phyloP scores from a whole-genome alignment of 2,888 invertebrate genomes.

The Caenorhabditis imperialis region DNA sequence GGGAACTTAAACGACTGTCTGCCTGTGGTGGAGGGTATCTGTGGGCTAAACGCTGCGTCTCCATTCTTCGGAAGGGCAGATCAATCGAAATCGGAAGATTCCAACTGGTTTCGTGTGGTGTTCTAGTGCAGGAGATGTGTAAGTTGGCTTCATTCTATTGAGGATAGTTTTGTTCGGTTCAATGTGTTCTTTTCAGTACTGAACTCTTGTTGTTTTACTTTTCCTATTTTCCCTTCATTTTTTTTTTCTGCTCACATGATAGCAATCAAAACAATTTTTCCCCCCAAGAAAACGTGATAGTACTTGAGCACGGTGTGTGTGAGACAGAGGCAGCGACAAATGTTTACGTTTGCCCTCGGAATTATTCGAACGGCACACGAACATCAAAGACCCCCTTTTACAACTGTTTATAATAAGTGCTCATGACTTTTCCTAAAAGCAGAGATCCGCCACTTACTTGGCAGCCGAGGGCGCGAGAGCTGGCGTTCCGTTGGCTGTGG shows the following conservation, averaged over 20 bases:
- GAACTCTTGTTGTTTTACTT: too few species aligned
- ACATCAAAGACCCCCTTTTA: slow-evolving; percentile 31
- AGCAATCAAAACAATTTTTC: slow-evolving; percentile 33
- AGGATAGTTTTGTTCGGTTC: too few species aligned
- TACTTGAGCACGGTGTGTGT: slow-evolving; percentile 40
- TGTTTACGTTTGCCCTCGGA: slow-evolving; percentile 50
- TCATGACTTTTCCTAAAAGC: slow-evolving; percentile 4
- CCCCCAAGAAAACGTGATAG: slow-evolving; percentile 48
- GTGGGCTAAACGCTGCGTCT: background rate
- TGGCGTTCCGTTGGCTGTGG: slow-evolving; percentile 53
- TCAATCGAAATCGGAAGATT: slow-evolving; percentile 26
- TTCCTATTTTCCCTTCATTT: too few species aligned
- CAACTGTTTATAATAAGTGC: slow-evolving; percentile 12
- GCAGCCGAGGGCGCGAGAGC: slow-evolving; percentile 50
- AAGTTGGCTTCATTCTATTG: too few species aligned
- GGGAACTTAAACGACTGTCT: too few species aligned
- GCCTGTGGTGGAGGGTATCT: too few species aligned
- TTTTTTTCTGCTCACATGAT: background rate
- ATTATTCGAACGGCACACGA: slow-evolving; percentile 51
- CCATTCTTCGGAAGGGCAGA: slow-evolving; percentile 24
- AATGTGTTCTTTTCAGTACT: slow-evolving; percentile 1
- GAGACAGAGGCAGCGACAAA: slow-evolving; percentile 8
- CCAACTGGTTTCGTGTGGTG: slow-evolving; percentile 41
- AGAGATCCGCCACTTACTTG: slow-evolving; percentile 45
- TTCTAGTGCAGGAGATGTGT: too few species aligned